A percentile compares a stretch with the other conserved stretches of the same genome.
Conservation (phyloP, 2,113 vertebrate species). For the Strix uralensis region DNA sequence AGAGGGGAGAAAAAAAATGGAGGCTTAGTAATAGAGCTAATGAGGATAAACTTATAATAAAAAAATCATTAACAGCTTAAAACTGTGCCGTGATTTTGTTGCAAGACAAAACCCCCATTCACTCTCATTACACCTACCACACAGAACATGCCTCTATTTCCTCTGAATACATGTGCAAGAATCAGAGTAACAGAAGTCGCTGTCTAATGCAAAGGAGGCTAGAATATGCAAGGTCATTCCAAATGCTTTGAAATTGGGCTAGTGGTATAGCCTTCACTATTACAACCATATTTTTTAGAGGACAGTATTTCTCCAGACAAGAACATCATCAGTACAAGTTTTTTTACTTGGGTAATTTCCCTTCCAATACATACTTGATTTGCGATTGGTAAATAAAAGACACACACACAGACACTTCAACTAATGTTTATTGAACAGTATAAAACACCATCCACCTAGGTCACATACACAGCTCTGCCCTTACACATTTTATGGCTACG, state of each 20-base stretch:
- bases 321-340: background rate
- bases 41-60: slow-evolving; percentile 15
- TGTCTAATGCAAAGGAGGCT: background rate
- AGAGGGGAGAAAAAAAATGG: background rate
- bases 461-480: background rate
- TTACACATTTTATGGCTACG: background rate
- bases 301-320: background rate
- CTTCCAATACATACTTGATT: background rate
- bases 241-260: background rate
- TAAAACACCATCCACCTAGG: background rate
- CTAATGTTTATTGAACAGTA: background rate
- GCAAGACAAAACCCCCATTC: background rate
- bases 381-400: background rate
- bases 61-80: background rate
- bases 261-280: background rate
- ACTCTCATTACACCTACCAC: background rate
- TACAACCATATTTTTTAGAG: background rate
- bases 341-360: background rate
- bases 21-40: slow-evolving; percentile 27
- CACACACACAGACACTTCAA: background rate
- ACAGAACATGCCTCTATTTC: background rate
- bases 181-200: background rate
- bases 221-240: background rate
- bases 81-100: background rate
- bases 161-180: background rate